Evolutionary conservation across 2,888 invertebrate genomes (phyloP), one percentile per base, ranked within the genome.

Genomic region (Chrysolina haemoptera): DNA sequence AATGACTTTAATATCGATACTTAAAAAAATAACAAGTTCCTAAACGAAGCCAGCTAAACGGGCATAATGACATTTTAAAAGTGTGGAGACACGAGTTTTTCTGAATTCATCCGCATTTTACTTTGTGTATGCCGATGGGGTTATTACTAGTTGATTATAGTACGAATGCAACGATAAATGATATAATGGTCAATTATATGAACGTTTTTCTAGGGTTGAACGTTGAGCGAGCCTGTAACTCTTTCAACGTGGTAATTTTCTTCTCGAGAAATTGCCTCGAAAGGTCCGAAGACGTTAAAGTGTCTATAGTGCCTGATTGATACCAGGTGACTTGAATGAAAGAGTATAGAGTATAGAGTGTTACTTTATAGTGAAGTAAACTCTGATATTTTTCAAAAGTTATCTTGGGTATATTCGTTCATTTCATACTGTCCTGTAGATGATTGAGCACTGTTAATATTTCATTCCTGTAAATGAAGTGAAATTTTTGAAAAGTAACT

Each of bases 21-120:
- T 75, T 79, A 77, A 55, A 76, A 73, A 79, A 81, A 82, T 81
- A 77, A 80, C 81, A 77, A 79, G 72, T 65, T 66, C 67, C 76
- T 78, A 79, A 80, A 80, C 65, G 75, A 76, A 75, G 68, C 55
- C 74, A 69, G 69, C 78, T 81, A 67, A 67, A 82, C 79, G 80
- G 75, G 76, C 81, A 79, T 83, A 83, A 83, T 83, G 83, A 80
- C 81, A 81, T 83, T 82, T 83, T 82, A 82, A 83, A 82, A 82
- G 81, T 81, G 80, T 75, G 79, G 80, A 80, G 81, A 81, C 81
- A 78, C 69, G 73, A 70, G 71, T 79, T 78, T 80, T 79, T 79
- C 66, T 69, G 70, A 75, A 75, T 74, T 59, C 69, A 69, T 62
- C 53, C 53, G 27, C 70, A 70, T 75, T 75, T 53, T 71, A 40